Evolutionary conservation across 92 coral and sea anemone species (phyloP).

Genomic region (Porites divaricata): DNA sequence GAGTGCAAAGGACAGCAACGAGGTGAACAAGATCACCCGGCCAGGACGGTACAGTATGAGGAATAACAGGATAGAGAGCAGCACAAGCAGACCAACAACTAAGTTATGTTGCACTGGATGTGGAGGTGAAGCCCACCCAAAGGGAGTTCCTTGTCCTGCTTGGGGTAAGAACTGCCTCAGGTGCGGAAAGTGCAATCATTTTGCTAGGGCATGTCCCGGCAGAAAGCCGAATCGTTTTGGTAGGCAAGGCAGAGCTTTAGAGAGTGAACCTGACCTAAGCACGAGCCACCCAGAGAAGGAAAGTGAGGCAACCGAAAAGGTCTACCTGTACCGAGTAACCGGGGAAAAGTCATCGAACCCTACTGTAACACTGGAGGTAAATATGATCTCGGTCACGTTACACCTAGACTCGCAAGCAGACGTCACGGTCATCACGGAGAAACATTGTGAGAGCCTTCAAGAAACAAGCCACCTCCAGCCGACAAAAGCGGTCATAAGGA

Average conservation of each 20-base stretch:
- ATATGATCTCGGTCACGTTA: slow-evolving; percentile 14
- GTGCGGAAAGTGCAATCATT: slow-evolving; percentile 43
- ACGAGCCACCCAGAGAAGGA: not conserved
- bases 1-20: slow-evolving; percentile 28
- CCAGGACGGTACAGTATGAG: slow-evolving; percentile 58
- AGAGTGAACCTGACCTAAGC: slow-evolving; percentile 5
- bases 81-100: slow-evolving; percentile 31
- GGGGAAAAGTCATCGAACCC: slow-evolving; percentile 13
- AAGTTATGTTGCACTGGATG: slow-evolving; percentile 31
- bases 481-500: slow-evolving; percentile 18
- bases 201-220: slow-evolving; percentile 21
- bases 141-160: not conserved
- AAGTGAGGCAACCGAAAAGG: slow-evolving; percentile 18
- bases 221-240: slow-evolving; percentile 8
- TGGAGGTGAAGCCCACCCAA: slow-evolving; percentile 9
- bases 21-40: slow-evolving; percentile 53
- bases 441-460: not conserved
- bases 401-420: slow-evolving; percentile 36
- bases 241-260: slow-evolving; percentile 26
- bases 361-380: not conserved
- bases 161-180: slow-evolving; percentile 44
- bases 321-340: slow-evolving; percentile 34
- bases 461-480: slow-evolving; percentile 6
- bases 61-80: slow-evolving; percentile 29
- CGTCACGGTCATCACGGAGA: slow-evolving; percentile 27